Conservation (phyloP, 92 coral and sea anemone species). For the Ricordea florida region DNA sequence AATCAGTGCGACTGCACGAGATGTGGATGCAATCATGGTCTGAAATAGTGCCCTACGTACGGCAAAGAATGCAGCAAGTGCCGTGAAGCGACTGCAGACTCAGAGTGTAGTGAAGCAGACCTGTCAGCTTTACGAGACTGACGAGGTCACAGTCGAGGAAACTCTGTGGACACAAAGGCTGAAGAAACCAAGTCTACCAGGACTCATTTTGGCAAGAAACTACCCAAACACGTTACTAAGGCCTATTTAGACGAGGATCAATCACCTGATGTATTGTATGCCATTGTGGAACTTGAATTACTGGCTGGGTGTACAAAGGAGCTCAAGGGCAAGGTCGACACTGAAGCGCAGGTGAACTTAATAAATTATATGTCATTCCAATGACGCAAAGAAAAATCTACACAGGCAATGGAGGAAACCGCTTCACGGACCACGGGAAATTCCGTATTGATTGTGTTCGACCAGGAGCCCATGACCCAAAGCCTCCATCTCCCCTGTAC, state of each 20-base stretch:
- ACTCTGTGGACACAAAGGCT: constrained; percentile 60
- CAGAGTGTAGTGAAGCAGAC: constrained; percentile 58
- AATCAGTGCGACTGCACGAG: constrained; percentile 58
- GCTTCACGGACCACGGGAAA: no score
- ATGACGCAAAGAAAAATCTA: constrained; percentile 42
- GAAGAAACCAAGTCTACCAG: constrained; percentile 52
- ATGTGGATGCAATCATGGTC: constrained; percentile 68
- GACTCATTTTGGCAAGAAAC: constrained; percentile 54
- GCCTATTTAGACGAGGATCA: constrained; percentile 52
- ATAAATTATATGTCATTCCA: constrained; percentile 58
- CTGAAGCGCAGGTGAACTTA: constrained; percentile 61
- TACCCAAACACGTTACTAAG: constrained; percentile 57
- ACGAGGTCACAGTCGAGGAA: constrained; percentile 73
- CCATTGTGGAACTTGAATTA: constrained; percentile 60
- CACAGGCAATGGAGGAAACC: constrained; percentile 64
- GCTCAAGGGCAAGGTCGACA: constrained; percentile 64
- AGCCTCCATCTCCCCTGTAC: no score
- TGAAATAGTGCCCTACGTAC: constrained; percentile 63
- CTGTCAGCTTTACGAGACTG: constrained; percentile 57
- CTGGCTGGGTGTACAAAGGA: constrained; percentile 58
- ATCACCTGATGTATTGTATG: constrained; percentile 55
- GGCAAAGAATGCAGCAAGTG: constrained; percentile 73
- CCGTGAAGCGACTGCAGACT: constrained; percentile 58
- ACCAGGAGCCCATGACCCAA: no score
- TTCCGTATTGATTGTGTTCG: no score